Evolutionary conservation across 2,888 invertebrate species (phyloP), one percentile per base, ranked within the genome.

Genomic region (Pseudeuparius sepicola): DNA sequence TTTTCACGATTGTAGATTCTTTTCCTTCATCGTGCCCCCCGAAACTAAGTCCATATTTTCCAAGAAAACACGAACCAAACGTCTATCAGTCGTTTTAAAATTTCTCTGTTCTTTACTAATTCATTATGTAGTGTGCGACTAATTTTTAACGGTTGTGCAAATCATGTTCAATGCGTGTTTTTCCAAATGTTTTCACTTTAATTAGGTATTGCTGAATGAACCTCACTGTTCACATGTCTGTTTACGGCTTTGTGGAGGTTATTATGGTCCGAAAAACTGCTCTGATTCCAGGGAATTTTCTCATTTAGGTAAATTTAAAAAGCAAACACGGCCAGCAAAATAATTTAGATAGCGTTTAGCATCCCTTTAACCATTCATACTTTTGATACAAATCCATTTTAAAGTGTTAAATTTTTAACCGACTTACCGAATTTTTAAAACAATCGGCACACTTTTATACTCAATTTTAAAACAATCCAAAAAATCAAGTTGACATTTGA

Each of bases 61-160:
- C 37, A 2, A 43, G 30, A 35, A 33, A 43, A 29, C 39, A 41
- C 10, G 29, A 24, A 9, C n/a, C n/a, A n/a, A n/a, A 36, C 33
- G 24, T 38, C 47, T 16, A 48, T 50, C 7, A 48, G 35, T 20
- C 38, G 24, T 37, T n/a, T n/a, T n/a, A n/a, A n/a, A n/a, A n/a
- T n/a, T n/a, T n/a, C n/a, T n/a, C n/a, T n/a, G n/a, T n/a, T 43
- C 44, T 16, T 34, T 2, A 49, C 44, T 20, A 36, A 31, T 35
- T 47, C 36, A 32, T 51, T 50, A 32, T 49, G 45, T 14, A 14
- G 9, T 13, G 17, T 10, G 9, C 38, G 7, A 18, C 15, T 24
- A 9, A 37, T n/a, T 27, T 26, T 10, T 7, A 34, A 31, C 9
- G 36, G 2, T 35, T 31, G 13, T 41, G 31, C 2, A 39, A 14